Base-by-base conservation (phyloP, 2,888 invertebrate genomes). In the Megaustenia siamemsis region DNA sequence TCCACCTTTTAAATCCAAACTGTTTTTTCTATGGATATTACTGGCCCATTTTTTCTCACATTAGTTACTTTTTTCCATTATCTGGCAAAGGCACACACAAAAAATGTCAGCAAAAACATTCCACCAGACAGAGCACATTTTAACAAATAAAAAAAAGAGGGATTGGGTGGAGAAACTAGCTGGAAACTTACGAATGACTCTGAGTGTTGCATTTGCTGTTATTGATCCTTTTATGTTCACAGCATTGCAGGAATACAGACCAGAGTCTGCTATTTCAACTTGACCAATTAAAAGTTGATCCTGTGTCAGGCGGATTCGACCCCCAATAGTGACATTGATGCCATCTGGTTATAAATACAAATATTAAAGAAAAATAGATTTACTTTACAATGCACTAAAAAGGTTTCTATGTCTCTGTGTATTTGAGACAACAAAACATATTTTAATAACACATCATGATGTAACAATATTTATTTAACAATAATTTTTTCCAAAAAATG, bases 191-290 rank as follows among this genome's bases (percentile, higher is more conserved):
- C 93, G 86, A 43, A 88, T 89, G 86, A 98, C 97, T 89, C 96
- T 95, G 85, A 98, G 95, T 94, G 96, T 96, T 68, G 97, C 98
- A 89, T 97, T 96, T 84, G 96, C 98, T 89, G 96, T 96, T 49
- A 97, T 96, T 88, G 96, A 96, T 68, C 98, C 99, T 81, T 97
- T 97, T 94, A 97, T 97, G 93, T 99, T 99, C 79, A 96, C 95
- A 86, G 98, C 96, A 75, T 97, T 95, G 94, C 98, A 99, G 18
- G 97, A 97, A 94, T 98, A 99, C 93, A 96, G 96, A 43, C 98
- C 99, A 86, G 96, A 96, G 94, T 99, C 98, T 43, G 96, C 95
- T 88, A 96, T 96, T 87, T 97, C 96, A 3, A 97, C 97, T 86
- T 97, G 96, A 10, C 97, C 97, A 88, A 99, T 97, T 90, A 98